Evolutionary conservation across 1,140 invertebrate genomes (phyloP).

Genomic region (Apis laboriosa): DNA sequence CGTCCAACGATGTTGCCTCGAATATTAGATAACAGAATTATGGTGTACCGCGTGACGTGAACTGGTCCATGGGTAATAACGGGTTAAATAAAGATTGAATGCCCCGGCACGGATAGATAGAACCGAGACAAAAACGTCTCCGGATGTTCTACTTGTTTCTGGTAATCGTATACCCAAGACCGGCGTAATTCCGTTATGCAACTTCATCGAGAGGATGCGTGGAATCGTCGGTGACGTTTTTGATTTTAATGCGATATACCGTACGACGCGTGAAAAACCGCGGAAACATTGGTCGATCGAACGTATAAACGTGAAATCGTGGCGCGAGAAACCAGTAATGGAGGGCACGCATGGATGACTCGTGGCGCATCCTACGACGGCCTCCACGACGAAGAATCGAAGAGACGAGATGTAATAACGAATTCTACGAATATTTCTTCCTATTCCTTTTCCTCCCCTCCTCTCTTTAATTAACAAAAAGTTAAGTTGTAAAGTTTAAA

Average conservation of each 20-base stretch:
- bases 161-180: conserved; percentile 41
- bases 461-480: too few relatives aligned
- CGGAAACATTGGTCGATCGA: neutral
- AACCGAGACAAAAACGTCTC: neutral
- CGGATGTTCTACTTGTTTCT: conserved; percentile 40
- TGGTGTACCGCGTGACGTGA: neutral
- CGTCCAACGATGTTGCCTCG: neutral
- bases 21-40: conserved; percentile 23
- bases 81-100: conserved; percentile 14
- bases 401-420: too few relatives aligned
- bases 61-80: conserved; percentile 8
- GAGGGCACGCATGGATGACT: neutral
- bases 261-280: conserved; percentile 5
- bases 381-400: neutral
- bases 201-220: conserved; percentile 12
- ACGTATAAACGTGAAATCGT: neutral
- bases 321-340: neutral
- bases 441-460: too few relatives aligned
- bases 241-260: conserved; percentile 37
- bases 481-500: too few relatives aligned
- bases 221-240: conserved; percentile 39
- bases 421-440: too few relatives aligned
- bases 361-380: neutral
- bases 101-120: neutral
- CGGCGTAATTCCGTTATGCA: conserved; percentile 58